phyloP scores from a whole-genome alignment of 2,113 vertebrate genomes.

The Polypterus senegalus region DNA sequence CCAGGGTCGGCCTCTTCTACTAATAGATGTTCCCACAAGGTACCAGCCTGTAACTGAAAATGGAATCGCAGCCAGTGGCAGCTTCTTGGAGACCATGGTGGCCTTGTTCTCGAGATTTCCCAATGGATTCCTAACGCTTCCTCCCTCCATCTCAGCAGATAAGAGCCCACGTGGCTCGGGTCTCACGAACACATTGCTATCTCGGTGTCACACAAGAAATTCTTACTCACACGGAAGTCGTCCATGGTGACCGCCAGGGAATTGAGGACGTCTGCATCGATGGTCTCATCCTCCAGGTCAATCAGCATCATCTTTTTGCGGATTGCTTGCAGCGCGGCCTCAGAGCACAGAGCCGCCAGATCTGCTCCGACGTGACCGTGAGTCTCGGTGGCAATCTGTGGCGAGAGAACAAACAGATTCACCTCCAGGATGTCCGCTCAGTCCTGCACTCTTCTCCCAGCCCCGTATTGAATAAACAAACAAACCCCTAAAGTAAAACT shows the following conservation, averaged over 20 bases:
- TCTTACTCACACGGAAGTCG: constrained; percentile 28
- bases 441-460: too few species aligned
- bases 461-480: too few species aligned
- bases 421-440: too few species aligned
- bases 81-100: too few species aligned
- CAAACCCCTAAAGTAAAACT: too few species aligned
- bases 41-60: too few species aligned
- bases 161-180: too few species aligned
- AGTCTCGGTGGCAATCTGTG: constrained; percentile 25
- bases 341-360: constrained; percentile 33
- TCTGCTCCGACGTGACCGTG: constrained; percentile 34
- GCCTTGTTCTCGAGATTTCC: not conserved
- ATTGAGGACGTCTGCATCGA: constrained; percentile 34
- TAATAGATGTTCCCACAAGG: too few species aligned
- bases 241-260: constrained; percentile 36
- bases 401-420: not conserved
- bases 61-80: too few species aligned
- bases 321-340: constrained; percentile 34
- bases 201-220: too few species aligned
- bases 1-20: too few species aligned
- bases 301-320: constrained; percentile 35
- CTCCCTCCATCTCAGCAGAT: not conserved
- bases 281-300: constrained; percentile 35
- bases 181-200: too few species aligned
- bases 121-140: not conserved